Percentiles rank a stretch among this genome's conserved stretches.
Conservation (phyloP, 2,888 invertebrate species). For the Chelonus formosanus region DNA sequence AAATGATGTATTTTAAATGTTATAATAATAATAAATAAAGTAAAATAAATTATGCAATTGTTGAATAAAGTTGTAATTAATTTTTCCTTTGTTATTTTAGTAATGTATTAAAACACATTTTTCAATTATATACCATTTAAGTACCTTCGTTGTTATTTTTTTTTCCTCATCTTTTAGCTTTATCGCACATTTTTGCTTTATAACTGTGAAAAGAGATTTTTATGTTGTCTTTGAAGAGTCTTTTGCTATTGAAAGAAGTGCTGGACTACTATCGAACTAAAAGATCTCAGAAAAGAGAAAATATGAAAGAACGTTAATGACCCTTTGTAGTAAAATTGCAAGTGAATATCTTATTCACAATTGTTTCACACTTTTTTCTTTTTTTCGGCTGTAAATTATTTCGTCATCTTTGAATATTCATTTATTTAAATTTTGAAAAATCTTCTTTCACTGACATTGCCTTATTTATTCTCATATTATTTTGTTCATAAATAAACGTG, state of each 20-base stretch:
- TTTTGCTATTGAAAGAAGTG: slow-evolving; percentile 31
- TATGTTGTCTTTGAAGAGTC: slow-evolving; percentile 35
- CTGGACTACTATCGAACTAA: slow-evolving; percentile 33
- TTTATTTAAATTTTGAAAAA: too few species aligned
- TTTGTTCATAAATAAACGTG: too few species aligned
- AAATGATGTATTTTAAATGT: too few species aligned
- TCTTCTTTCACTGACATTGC: too few species aligned
- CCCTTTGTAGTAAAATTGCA: slow-evolving; percentile 17
- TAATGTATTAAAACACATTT: not conserved
- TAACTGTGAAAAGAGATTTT: slow-evolving; percentile 37
- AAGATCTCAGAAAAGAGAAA: slow-evolving; percentile 31
- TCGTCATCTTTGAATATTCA: not conserved
- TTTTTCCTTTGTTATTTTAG: not conserved
- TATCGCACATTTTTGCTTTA: slow-evolving; percentile 39
- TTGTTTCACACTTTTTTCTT: not conserved
- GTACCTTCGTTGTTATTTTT: not conserved
- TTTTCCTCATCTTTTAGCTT: slow-evolving; percentile 18
- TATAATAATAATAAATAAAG: too few species aligned
- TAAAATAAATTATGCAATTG: too few species aligned
- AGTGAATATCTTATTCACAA: slow-evolving; percentile 6
- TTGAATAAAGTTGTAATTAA: too few species aligned
- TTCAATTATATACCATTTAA: not conserved
- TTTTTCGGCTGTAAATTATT: not conserved
- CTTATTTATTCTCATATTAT: too few species aligned
- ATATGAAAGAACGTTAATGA: slow-evolving; percentile 41